Percentiles rank a stretch among this genome's conserved stretches.
Conservation (phyloP, 2,113 vertebrate genomes). For the Myrmecophaga tridactyla region DNA sequence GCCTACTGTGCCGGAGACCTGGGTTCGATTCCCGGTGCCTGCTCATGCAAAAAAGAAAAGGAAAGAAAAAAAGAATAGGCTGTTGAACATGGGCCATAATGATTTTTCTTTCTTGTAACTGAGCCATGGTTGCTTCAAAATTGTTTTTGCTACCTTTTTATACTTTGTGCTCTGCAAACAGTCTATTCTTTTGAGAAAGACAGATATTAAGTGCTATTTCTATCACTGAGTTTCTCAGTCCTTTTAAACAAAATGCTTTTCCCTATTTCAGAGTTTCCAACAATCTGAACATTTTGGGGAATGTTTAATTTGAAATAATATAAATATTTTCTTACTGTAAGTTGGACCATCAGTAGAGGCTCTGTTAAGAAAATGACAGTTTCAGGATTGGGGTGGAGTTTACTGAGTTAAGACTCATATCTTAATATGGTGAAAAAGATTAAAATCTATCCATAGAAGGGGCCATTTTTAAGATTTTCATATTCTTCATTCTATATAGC, state of each 20-base stretch:
- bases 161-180: constrained; percentile 12
- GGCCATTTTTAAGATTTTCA: neutral
- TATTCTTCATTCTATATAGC: neutral
- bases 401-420: neutral
- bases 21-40: no score
- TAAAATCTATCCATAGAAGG: neutral
- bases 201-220: neutral
- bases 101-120: neutral
- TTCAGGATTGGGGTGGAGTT: neutral
- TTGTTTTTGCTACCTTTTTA: constrained; percentile 12
- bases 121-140: neutral
- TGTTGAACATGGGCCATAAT: neutral
- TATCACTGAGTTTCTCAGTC: constrained; percentile 5
- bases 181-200: constrained; percentile 20
- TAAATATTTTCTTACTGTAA: neutral
- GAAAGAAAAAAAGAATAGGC: neutral
- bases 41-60: no score
- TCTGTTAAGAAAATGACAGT: neutral
- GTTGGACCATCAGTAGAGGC: neutral
- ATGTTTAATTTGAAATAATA: constrained; percentile 27
- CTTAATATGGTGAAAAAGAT: neutral
- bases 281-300: neutral
- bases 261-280: neutral
- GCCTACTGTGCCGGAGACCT: no score
- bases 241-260: neutral